These are phyloP conservation scores for Cephus sareptanus DNA, from an alignment of 2,888 invertebrate species.

Conservation along the genomic window DNA sequence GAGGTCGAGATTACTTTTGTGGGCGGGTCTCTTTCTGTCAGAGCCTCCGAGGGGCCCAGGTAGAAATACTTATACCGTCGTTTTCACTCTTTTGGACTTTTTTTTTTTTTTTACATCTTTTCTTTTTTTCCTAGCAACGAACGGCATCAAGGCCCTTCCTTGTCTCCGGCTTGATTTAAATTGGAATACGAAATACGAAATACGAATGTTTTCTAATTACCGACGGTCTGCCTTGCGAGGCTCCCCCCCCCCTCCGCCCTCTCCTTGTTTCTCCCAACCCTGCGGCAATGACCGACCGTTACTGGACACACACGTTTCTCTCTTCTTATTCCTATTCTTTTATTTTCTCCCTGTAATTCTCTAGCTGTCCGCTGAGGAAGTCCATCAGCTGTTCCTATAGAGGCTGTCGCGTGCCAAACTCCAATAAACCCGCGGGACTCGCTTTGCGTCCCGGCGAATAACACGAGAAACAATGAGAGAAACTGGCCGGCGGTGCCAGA, in stretches of 20 bases:
- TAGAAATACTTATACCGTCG: slow-evolving; percentile 36
- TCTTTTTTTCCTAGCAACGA: slow-evolving; percentile 24
- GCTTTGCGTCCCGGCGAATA: neutral
- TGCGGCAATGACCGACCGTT: neutral
- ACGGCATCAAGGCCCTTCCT: slow-evolving; percentile 18
- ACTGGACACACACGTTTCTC: neutral
- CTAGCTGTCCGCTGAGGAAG: neutral
- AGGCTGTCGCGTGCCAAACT: neutral
- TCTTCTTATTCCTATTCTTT: neutral
- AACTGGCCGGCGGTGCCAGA: neutral
- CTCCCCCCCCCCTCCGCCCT: neutral
- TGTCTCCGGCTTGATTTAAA: slow-evolving; percentile 48
- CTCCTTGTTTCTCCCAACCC: neutral
- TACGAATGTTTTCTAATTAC: slow-evolving; percentile 51
- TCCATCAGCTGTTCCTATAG: neutral
- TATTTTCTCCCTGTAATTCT: neutral
- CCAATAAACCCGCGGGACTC: neutral
- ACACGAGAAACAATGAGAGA: neutral
- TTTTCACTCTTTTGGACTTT: slow-evolving; percentile 15
- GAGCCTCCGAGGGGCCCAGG: slow-evolving; percentile 49
- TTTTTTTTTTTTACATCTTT: slow-evolving; percentile 15
- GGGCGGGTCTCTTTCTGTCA: slow-evolving; percentile 65
- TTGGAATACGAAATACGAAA: slow-evolving; percentile 50
- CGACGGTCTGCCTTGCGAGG: neutral
- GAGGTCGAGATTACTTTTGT: slow-evolving; percentile 64